Base-by-base conservation (phyloP, 2,797 vertebrate genomes). In the Sebastes ruberrimus region DNA sequence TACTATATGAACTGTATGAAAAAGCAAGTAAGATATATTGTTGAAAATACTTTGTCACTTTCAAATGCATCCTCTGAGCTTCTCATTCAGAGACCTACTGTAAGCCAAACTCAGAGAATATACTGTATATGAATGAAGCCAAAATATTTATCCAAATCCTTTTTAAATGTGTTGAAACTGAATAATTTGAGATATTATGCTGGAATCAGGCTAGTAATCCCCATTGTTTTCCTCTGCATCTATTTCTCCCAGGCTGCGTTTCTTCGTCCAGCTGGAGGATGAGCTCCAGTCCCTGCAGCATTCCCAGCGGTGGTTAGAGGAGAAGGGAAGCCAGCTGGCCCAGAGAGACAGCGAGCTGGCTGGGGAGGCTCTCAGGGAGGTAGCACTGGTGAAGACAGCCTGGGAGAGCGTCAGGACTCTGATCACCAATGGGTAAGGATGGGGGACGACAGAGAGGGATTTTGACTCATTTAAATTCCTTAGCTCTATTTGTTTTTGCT, bases 261-360 rank as follows among this genome's bases (percentile, higher is more conserved):
- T 95, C 84, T 97, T 99, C 75, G 96, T 96, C 92, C 97, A 99
- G 84, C 90, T 99, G 87, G 97, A 99, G 89, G 97, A 99, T 82
- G 98, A 99, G 86, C 20, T 99, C 11, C 96, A 96, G 92, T 97
- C 97, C 74, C 95, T 98, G 55, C 97, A 98, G 83, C 97, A 98
- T 77, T 97, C 98, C 81, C 95, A 97, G 42, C 95, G 94, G 62
- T 99, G 98, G 98, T 89, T 99, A 23, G 96, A 96, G 91, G 97
- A 98, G 89, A 97, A 96, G 93, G 97, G 97, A 57, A 96, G 96
- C 83, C 97, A 98, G 94, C 96, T 99, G 90, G 96, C 96, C 76
- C 95, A 96, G 79, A 97, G 96, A 94, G 97, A 99, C 89, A 88
- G 90, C 14, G 95, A 96, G 61, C 94, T 96, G 89, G 96, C 96